Base-by-base conservation (phyloP, 2,113 vertebrate species). In the Erinaceus europaeus region DNA sequence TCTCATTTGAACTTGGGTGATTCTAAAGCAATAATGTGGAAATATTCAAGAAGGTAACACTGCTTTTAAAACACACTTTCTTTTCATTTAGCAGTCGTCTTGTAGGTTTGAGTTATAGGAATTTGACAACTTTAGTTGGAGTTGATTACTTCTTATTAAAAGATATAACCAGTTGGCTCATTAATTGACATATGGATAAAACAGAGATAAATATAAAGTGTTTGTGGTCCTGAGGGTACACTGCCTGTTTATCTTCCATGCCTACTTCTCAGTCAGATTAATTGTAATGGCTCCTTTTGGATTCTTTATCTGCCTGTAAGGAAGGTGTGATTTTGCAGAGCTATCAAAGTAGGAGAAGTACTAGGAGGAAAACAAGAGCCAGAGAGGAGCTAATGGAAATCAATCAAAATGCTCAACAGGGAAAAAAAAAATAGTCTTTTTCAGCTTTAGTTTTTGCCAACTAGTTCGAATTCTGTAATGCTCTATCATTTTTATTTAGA, bases 1-100 rank as follows among this genome's bases (percentile, higher is more conserved):
- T 97, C 96, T 96, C 94, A 96, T 97, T 97, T 98, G 95, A 97
- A 97, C 96, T 96, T 94, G 3, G 84, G 96, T 94, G 93, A 97
- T 97, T 97, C 96, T 96, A 94, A 96, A 93, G 89, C 95, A 97
- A 90, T 78, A 97, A 96, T 96, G 94, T 96, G 94, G 96, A 97
- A 97, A 96, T 96, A 97, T 95, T 97, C 96, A 89, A 86, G 96
- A 95, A 95, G 94, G 92, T 90, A 93, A 90, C 67, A 83, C 78
- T 72, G 50, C 81, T 95, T 95, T 93, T 92, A 94, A 87, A 88
- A 68, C 38, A 78, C 32, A 48, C 89, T 91, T 94, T 76, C 68
- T 88, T 93, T 89, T 89, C 85, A 82, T 73, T 91, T 91, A 89
- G 82, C 91, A 94, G 75, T 89, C 75, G 50, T 48, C 61, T 38